Evolutionary conservation across 2,888 invertebrate genomes (phyloP), one percentile per base, ranked within the genome.

Genomic region (Drosophila nigricruria): DNA sequence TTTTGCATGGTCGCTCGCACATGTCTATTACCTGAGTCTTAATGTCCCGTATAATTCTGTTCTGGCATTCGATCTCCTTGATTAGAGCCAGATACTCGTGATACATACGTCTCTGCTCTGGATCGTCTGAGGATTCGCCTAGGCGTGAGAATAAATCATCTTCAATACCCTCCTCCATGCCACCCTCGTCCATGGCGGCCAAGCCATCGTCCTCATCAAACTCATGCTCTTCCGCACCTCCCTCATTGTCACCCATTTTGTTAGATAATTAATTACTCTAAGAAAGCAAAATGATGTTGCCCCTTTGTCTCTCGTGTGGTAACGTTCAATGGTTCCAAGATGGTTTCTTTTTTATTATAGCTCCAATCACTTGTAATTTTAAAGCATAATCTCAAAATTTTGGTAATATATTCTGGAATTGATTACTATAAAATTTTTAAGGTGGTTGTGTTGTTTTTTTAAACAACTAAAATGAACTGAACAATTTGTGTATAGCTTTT

Each of bases 41-140:
- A 0, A 93, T 83, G 43, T 89, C 85, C 60, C 82, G 88, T 8
- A 92, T 87, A 42, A 90, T 82, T 14, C 80, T 75, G 61, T 92
- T 93, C 77, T 93, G 92, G 67, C 82, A 84, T 0, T 91, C 89
- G 42, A 92, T 92, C 71, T 91, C 90, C 57, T 90, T 90, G 47
- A 91, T 81, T 27, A 92, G 62, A 6, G 90, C 73, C 49, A 89
- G 54, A 32, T 92, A 92, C 65, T 92, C 91, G 59, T 85, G 60
- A 32, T 86, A 91, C 70, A 83, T 82, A 16, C 89, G 89, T 52
- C 88, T 77, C 54, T 90, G 88, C 23, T 91, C 91, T 0, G 90
- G 84, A 82, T 91, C 88, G 8, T 91, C 91, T 3, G 91, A 85
- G 4, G 89, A 84, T 4, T 88, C 81, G 36, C 84, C 88, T 18